phyloP scores from a whole-genome alignment of 2,797 vertebrate species.

The Alouatta caraya region DNA sequence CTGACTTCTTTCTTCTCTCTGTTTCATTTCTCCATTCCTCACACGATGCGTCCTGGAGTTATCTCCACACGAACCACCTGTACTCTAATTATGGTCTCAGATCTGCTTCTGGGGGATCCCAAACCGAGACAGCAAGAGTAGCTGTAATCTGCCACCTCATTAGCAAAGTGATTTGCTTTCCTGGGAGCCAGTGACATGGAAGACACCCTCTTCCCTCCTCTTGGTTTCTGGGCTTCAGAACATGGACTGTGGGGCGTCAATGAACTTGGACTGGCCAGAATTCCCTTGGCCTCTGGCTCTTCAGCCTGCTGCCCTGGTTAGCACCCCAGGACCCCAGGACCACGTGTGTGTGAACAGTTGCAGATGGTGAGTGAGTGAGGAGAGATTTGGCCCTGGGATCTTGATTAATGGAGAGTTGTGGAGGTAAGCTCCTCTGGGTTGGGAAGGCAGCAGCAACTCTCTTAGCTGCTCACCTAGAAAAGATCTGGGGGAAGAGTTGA shows the following conservation, averaged over 20 bases:
- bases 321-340: background rate
- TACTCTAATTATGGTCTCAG: background rate
- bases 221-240: background rate
- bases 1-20: background rate
- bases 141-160: background rate
- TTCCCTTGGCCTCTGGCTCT: background rate
- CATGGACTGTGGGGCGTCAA: background rate
- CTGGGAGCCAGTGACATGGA: background rate
- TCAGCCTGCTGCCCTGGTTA: background rate
- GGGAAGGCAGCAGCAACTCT: background rate
- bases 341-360: background rate
- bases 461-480: background rate
- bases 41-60: background rate
- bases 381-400: background rate
- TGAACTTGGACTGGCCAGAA: background rate
- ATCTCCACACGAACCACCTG: background rate
- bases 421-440: background rate
- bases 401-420: background rate
- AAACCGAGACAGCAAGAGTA: background rate
- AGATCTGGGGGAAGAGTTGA: background rate
- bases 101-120: background rate
- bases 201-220: background rate
- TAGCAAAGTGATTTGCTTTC: background rate
- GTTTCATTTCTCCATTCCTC: background rate
- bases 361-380: background rate